These are phyloP conservation scores for Athalia cordata DNA, from an alignment of 2,888 invertebrate species.

Conservation along the genomic window DNA sequence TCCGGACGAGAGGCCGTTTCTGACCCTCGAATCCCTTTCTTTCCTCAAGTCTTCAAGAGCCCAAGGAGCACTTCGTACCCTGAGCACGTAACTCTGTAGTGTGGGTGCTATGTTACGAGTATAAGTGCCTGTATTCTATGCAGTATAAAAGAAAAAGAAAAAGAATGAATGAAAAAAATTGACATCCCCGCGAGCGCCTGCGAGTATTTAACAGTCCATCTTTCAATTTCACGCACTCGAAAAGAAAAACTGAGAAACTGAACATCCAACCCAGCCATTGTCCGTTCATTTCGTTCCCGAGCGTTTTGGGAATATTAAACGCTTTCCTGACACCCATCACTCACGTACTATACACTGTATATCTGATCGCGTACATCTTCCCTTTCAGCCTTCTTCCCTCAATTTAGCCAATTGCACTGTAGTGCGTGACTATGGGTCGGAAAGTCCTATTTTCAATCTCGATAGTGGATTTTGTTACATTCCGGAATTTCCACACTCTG, in stretches of 20 bases:
- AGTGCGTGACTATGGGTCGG: no score
- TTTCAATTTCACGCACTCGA: constrained; percentile 43
- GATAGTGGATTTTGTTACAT: no score
- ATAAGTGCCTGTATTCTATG: no score
- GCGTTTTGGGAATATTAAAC: constrained; percentile 31
- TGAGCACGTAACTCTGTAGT: constrained; percentile 18
- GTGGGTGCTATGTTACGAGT: no score
- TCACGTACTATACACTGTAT: neutral
- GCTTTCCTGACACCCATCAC: neutral
- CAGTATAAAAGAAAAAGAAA: no score
- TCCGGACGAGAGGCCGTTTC: neutral
- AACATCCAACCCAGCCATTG: neutral
- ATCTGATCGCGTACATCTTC: neutral
- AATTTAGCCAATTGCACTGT: no score
- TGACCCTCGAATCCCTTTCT: constrained; percentile 4
- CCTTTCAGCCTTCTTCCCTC: neutral
- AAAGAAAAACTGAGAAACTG: constrained; percentile 28
- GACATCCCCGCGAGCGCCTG: neutral
- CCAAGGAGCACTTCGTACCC: constrained; percentile 16
- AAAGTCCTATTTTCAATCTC: no score
- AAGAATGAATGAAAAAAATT: neutral
- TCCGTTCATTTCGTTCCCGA: constrained; percentile 21
- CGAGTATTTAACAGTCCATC: constrained; percentile 29
- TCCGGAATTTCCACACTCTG: no score
- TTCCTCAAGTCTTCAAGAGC: constrained; percentile 1